A percentile compares a stretch with the other conserved stretches of the same genome.
Evolutionary conservation across 2,113 vertebrate genomes (phyloP).

Genomic region (Nipponia nippon): DNA sequence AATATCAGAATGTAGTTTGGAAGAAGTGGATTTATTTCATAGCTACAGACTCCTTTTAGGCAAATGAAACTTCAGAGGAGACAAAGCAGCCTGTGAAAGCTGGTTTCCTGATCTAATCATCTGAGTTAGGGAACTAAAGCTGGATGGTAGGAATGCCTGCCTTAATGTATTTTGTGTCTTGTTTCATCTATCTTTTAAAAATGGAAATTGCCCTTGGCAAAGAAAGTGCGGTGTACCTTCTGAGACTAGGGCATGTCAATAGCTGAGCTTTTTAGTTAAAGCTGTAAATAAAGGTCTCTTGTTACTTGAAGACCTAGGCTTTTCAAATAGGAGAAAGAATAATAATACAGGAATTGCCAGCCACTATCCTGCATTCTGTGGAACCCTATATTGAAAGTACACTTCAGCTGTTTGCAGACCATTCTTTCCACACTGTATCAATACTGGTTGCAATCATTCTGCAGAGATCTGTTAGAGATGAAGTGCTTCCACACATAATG

Average conservation of each 20-base stretch:
- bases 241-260: neutral
- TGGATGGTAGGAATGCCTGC: neutral
- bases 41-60: neutral
- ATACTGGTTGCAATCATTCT: neutral
- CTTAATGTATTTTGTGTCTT: neutral
- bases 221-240: neutral
- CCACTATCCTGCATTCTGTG: neutral
- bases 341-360: neutral
- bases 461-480: neutral
- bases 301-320: neutral
- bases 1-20: neutral
- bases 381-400: neutral
- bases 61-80: neutral
- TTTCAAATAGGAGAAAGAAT: neutral
- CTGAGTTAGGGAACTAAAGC: neutral
- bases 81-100: neutral
- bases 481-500: neutral
- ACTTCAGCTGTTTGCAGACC: neutral
- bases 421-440: neutral
- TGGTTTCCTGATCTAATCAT: neutral
- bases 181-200: neutral
- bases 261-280: neutral
- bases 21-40: neutral
- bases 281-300: neutral
- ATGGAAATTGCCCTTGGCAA: neutral